phyloP scores from a whole-genome alignment of 2,888 invertebrate genomes.

The Cylloceria caligata region DNA sequence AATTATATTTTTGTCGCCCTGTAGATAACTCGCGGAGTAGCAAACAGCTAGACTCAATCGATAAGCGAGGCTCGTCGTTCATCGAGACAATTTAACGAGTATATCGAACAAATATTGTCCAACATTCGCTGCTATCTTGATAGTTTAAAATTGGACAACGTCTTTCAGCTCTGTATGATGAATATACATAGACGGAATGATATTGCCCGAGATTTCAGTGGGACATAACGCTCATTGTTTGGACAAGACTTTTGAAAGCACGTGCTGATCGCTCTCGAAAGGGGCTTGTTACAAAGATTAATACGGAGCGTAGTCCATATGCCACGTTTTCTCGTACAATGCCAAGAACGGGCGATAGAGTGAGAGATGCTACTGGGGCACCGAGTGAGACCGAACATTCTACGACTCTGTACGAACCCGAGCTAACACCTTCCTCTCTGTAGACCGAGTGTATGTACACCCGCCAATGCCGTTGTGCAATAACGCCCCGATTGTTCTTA shows the following conservation, averaged over 20 bases:
- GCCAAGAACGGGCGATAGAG: not conserved
- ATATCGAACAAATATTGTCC: slow-evolving; percentile 66
- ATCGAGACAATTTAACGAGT: slow-evolving; percentile 68
- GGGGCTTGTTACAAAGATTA: slow-evolving; percentile 70
- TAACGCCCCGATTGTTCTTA: slow-evolving; percentile 41
- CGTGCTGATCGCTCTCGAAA: slow-evolving; percentile 59
- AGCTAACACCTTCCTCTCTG: slow-evolving; percentile 1
- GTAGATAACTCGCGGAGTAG: slow-evolving; percentile 8
- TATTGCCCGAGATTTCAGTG: slow-evolving; percentile 31
- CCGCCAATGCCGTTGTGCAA: slow-evolving; percentile 3
- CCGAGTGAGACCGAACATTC: not conserved
- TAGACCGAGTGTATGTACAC: not conserved
- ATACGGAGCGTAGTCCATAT: slow-evolving; percentile 69
- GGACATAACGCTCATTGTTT: slow-evolving; percentile 34
- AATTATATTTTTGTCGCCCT: slow-evolving; percentile 5
- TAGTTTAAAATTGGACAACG: slow-evolving; percentile 51
- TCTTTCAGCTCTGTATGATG: slow-evolving; percentile 16
- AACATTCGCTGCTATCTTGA: slow-evolving; percentile 33
- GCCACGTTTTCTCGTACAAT: slow-evolving; percentile 67
- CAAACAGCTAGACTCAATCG: slow-evolving; percentile 55
- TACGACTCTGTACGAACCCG: not conserved
- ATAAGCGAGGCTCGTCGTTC: slow-evolving; percentile 63
- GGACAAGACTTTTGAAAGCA: slow-evolving; percentile 66
- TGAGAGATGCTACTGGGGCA: not conserved
- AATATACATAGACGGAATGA: slow-evolving; percentile 7